phyloP scores from a whole-genome alignment of 1,140 invertebrate species.

The Drosophila pruinosa region DNA sequence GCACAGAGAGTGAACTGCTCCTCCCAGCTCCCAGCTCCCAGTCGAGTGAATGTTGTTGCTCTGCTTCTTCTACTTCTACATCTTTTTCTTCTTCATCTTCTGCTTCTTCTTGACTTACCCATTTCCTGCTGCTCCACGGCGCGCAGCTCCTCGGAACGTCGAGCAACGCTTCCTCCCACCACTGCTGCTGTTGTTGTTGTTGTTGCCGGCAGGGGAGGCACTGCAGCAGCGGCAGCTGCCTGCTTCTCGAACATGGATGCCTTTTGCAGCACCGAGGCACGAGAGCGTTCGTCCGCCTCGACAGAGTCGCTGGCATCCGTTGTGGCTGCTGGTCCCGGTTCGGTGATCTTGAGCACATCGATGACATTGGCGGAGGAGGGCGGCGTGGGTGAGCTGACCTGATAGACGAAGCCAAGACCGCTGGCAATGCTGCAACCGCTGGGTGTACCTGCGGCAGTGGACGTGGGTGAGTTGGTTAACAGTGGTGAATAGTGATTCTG shows the following conservation, averaged over 20 bases:
- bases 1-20: background rate
- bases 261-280: slow-evolving; percentile 80
- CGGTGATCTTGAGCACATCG: slow-evolving; percentile 75
- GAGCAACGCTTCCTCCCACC: background rate
- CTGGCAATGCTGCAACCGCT: slow-evolving; percentile 72
- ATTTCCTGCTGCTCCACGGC: slow-evolving; percentile 72
- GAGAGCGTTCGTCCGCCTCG: slow-evolving; percentile 69
- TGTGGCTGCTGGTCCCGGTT: slow-evolving; percentile 22
- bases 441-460: slow-evolving; percentile 79
- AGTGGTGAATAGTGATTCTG: slow-evolving; percentile 81
- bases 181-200: slow-evolving; percentile 16
- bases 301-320: slow-evolving; percentile 11
- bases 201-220: slow-evolving; percentile 12
- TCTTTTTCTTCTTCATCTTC: background rate
- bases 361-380: slow-evolving; percentile 39
- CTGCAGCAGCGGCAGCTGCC: slow-evolving; percentile 61
- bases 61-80: background rate
- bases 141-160: slow-evolving; percentile 42
- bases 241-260: slow-evolving; percentile 82
- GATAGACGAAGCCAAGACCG: slow-evolving; percentile 70
- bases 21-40: background rate
- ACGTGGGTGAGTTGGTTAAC: slow-evolving; percentile 80
- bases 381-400: slow-evolving; percentile 74
- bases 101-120: slow-evolving; percentile 55
- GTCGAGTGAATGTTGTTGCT: background rate